phyloP scores from a whole-genome alignment of 2,797 vertebrate genomes.

The Scarus forsteni region DNA sequence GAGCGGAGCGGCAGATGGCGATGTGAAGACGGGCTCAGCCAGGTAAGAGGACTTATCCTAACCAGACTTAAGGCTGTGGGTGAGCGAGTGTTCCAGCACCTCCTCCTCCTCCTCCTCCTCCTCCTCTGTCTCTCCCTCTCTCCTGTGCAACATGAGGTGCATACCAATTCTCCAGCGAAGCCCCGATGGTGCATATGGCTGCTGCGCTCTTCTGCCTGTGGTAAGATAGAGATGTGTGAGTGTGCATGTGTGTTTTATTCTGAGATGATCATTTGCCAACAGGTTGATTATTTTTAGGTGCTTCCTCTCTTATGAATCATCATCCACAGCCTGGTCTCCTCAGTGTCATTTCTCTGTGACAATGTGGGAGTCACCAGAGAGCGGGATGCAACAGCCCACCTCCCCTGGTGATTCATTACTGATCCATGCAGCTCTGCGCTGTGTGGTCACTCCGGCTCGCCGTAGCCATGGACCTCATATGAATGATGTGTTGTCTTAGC shows the following conservation, averaged over 20 bases:
- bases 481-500: conserved; percentile 77
- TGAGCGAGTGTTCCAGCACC: conserved; percentile 58
- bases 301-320: conserved; percentile 23
- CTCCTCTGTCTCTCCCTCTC: conserved; percentile 35
- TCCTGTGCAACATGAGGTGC: conserved; percentile 77
- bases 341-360: conserved; percentile 60
- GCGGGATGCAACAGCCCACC: conserved; percentile 78
- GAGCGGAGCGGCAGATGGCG: conserved; percentile 69
- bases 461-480: conserved; percentile 78
- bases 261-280: conserved; percentile 54
- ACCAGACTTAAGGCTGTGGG: conserved; percentile 64
- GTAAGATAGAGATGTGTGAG: conserved; percentile 51
- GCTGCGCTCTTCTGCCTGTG: conserved; percentile 57
- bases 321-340: conserved; percentile 41
- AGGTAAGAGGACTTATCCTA: conserved; percentile 80
- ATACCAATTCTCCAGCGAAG: conserved; percentile 75
- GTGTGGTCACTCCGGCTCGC: conserved; percentile 76
- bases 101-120: conserved; percentile 43
- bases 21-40: conserved; percentile 75
- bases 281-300: conserved; percentile 54
- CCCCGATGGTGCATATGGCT: conserved; percentile 52
- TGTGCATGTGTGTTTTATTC: conserved; percentile 11
- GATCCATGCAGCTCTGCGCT: conserved; percentile 72
- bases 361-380: conserved; percentile 73
- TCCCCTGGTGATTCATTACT: conserved; percentile 79